Percentiles rank a stretch among this genome's conserved stretches.
phyloP scores from a whole-genome alignment of 2,113 vertebrate genomes.

The Ictalurus furcatus region DNA sequence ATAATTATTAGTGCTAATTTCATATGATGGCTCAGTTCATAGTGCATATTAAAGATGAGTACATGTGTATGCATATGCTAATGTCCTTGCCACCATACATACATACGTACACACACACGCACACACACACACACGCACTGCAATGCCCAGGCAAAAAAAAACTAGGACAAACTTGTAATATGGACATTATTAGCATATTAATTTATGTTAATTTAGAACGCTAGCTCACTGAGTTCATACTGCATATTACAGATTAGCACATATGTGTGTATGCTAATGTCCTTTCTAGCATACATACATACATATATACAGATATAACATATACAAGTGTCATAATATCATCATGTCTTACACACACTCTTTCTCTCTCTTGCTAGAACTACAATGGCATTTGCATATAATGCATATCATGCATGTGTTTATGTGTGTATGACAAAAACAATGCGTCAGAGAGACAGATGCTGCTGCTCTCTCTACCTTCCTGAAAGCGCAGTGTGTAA shows the following conservation, averaged over 20 bases:
- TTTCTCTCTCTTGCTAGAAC: not conserved
- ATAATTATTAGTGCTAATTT: not conserved
- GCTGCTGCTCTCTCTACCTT: not conserved
- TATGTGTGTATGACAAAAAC: slow-evolving; percentile 11
- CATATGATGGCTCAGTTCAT: not conserved
- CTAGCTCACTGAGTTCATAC: not conserved
- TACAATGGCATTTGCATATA: not conserved
- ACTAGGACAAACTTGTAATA: not conserved
- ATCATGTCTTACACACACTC: not conserved
- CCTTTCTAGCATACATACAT: not conserved
- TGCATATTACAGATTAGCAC: not conserved
- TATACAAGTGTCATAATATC: not conserved
- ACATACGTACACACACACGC: too few relatives aligned
- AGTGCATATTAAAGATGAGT: not conserved
- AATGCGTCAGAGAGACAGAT: slow-evolving; percentile 2
- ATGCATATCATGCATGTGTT: not conserved
- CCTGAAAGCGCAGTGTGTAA: slow-evolving; percentile 24
- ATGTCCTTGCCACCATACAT: not conserved
- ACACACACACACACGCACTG: not conserved
- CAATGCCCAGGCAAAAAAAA: not conserved
- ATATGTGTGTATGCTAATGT: not conserved
- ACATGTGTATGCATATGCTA: not conserved
- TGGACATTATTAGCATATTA: not conserved
- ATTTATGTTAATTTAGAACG: not conserved
- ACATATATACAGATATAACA: not conserved